Conservation (phyloP, 2,113 vertebrate genomes). For the Sinocyclocheilus anophthalmus region DNA sequence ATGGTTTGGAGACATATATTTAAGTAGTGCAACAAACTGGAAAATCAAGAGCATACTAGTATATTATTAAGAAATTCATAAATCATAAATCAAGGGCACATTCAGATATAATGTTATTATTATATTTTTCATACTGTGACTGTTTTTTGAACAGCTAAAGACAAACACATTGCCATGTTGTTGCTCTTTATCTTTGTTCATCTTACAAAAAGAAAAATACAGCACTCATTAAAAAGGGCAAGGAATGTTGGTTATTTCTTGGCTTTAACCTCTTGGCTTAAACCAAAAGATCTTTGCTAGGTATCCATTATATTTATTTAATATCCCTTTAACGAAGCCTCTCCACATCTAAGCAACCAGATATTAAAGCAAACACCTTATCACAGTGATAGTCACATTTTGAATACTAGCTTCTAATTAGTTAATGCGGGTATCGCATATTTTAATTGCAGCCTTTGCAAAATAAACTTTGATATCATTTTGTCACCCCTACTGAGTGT, state of each 20-base stretch:
- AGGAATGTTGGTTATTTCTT: background rate
- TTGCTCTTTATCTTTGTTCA: background rate
- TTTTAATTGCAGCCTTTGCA: background rate
- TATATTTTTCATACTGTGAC: background rate
- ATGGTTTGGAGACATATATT: background rate
- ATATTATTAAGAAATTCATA: too few species aligned
- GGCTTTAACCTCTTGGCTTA: conserved; percentile 3
- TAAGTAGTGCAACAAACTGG: background rate
- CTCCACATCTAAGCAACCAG: background rate
- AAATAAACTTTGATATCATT: background rate
- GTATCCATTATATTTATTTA: conserved; percentile 20
- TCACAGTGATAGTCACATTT: background rate
- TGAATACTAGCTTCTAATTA: background rate
- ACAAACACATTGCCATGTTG: background rate
- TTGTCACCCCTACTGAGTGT: background rate
- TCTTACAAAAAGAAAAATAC: background rate
- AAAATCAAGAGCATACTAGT: background rate
- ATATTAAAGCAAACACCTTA: conserved; percentile 13
- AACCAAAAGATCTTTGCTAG: background rate
- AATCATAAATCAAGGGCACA: too few species aligned
- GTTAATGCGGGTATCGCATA: background rate
- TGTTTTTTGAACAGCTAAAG: background rate
- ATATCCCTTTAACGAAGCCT: conserved; percentile 7
- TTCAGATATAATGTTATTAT: background rate
- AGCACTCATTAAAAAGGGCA: background rate